Conservation (phyloP, 2,797 vertebrate genomes). For the Crypturellus tataupa region DNA sequence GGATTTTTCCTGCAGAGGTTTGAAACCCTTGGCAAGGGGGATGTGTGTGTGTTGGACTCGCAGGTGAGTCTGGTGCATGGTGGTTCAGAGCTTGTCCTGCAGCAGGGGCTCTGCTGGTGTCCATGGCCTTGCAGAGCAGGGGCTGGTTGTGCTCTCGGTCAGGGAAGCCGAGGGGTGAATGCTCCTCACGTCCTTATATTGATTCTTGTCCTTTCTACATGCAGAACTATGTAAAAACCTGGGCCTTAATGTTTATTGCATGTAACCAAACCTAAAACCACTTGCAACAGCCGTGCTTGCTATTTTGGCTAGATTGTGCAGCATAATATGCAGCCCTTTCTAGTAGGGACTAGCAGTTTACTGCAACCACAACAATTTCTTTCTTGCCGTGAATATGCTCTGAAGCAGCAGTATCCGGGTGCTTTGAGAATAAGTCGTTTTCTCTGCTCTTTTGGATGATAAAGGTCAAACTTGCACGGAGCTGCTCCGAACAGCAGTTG, state of each 20-base stretch:
- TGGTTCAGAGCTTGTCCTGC: background rate
- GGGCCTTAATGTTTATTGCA: background rate
- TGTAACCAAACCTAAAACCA: background rate
- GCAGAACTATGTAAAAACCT: background rate
- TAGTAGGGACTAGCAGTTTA: background rate
- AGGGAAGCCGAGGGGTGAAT: background rate
- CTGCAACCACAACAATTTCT: background rate
- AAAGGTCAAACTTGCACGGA: background rate
- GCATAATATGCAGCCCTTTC: background rate
- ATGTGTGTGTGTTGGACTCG: background rate
- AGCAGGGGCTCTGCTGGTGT: background rate
- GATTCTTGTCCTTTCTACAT: background rate
- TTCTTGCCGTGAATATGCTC: background rate
- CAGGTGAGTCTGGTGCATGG: slow-evolving; percentile 23
- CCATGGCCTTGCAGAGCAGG: background rate
- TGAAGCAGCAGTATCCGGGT: background rate
- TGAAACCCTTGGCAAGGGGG: background rate
- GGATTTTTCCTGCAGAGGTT: slow-evolving; percentile 48
- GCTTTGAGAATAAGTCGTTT: background rate
- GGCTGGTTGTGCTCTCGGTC: background rate
- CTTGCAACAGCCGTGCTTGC: background rate
- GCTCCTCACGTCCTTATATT: background rate
- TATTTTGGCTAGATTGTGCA: background rate
- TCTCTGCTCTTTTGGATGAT: background rate
- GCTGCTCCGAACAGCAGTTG: background rate